Conservation (phyloP, 2,113 vertebrate species). For the Ibidorhyncha struthersii region DNA sequence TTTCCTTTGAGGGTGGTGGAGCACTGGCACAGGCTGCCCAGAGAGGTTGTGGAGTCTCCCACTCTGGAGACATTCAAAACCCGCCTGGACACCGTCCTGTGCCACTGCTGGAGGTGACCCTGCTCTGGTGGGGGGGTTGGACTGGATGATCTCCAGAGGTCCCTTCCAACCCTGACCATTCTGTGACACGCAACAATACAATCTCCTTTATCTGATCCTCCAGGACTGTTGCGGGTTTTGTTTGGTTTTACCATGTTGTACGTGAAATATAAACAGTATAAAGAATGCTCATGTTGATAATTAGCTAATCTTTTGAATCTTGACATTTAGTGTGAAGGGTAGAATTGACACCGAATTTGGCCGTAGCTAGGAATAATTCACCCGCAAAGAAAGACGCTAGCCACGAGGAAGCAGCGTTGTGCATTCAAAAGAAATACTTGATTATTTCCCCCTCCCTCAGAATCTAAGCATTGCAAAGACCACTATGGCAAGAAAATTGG, state of each 20-base stretch:
- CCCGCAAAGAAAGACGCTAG: fast-evolving
- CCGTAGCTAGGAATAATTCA: neutral
- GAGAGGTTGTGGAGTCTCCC: too few relatives aligned
- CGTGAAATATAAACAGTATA: neutral
- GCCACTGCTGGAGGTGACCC: too few relatives aligned
- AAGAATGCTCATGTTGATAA: neutral
- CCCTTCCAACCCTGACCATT: too few relatives aligned
- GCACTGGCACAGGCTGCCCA: too few relatives aligned
- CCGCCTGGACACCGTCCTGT: too few relatives aligned
- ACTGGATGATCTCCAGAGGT: too few relatives aligned
- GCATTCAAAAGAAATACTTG: neutral
- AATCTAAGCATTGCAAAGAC: neutral
- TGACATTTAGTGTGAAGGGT: neutral
- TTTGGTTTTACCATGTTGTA: neutral
- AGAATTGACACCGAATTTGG: neutral
- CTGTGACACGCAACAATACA: neutral
- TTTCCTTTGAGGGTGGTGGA: too few relatives aligned
- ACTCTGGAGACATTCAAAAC: too few relatives aligned
- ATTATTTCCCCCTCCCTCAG: neutral
- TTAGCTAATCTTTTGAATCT: neutral
- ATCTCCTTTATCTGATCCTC: neutral
- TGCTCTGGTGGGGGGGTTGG: too few relatives aligned
- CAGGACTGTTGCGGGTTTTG: neutral
- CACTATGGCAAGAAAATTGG: neutral
- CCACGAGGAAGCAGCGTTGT: neutral